A percentile compares a stretch with the other conserved stretches of the same genome.
Conservation (phyloP, 1,140 invertebrate genomes). For the Diabrotica virgifera region DNA sequence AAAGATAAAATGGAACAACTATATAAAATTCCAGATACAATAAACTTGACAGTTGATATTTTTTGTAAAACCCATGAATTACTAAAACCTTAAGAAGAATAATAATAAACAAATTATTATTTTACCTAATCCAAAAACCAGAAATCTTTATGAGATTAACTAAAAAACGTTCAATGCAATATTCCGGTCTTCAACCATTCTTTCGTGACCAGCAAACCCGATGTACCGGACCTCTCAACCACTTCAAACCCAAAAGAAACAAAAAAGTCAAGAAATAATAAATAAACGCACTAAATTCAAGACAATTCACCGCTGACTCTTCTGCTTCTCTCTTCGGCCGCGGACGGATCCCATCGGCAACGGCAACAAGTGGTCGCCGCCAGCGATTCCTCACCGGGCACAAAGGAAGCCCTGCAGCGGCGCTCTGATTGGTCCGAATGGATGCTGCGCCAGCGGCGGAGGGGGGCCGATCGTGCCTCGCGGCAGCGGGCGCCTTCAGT, state of each 20-base stretch:
- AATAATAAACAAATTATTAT: no score
- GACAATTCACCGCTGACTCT: conserved; percentile 1
- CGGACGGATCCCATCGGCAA: conserved; percentile 14
- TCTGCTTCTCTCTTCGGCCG: background rate
- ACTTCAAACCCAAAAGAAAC: background rate
- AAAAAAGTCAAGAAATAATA: background rate
- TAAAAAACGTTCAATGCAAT: background rate
- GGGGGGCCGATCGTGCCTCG: conserved; percentile 33
- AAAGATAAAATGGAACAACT: no score
- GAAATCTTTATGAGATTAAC: no score
- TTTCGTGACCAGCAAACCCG: conserved; percentile 1
- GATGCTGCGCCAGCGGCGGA: conserved; percentile 40
- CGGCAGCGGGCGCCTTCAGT: conserved; percentile 44
- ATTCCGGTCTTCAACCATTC: background rate
- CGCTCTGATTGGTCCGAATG: conserved; percentile 40
- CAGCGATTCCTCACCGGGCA: conserved; percentile 32
- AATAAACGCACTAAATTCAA: conserved; percentile 2
- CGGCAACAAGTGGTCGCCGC: conserved; percentile 37
- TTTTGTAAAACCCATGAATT: no score
- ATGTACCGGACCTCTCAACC: background rate
- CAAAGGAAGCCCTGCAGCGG: conserved; percentile 30
- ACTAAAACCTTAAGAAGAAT: no score
- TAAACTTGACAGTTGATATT: no score
- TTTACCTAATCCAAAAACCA: no score
- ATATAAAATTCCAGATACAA: no score